Evolutionary conservation across 1,140 invertebrate species (phyloP).

Genomic region (Drosophila orena): DNA sequence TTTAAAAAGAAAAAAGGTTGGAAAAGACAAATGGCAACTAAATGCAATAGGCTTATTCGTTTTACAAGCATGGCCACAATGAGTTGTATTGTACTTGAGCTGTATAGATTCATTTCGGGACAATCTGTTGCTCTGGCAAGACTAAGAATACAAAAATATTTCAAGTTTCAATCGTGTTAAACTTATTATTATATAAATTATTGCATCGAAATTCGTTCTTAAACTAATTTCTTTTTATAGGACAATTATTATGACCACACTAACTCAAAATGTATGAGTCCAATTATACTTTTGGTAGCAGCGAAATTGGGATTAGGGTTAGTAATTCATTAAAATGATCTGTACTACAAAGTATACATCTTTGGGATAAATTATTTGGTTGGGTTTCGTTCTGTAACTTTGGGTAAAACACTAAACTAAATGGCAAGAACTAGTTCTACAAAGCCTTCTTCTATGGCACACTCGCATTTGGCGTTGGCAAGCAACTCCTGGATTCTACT

Average conservation of each 20-base stretch:
- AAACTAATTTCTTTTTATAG: conserved; percentile 7
- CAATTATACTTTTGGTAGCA: conserved; percentile 51
- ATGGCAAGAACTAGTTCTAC: conserved; percentile 75
- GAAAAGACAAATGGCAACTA: conserved; percentile 34
- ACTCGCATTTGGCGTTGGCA: conserved; percentile 33
- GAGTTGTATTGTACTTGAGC: conserved; percentile 44
- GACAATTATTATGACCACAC: conserved; percentile 5
- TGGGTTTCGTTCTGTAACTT: conserved; percentile 42
- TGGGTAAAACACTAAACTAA: conserved; percentile 43
- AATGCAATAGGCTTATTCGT: conserved; percentile 44
- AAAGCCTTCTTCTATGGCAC: conserved; percentile 66
- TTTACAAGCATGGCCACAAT: conserved; percentile 64
- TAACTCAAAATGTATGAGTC: too few relatives aligned
- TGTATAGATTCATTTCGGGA: conserved; percentile 1
- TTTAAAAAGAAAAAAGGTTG: conserved; percentile 12
- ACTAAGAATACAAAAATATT: conserved; percentile 32
- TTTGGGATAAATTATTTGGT: conserved; percentile 73
- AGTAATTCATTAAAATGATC: conserved; percentile 24
- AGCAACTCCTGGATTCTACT: conserved; percentile 49
- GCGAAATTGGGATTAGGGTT: conserved; percentile 35
- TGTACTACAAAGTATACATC: conserved; percentile 48
- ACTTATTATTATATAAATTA: conserved; percentile 28
- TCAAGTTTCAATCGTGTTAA: conserved; percentile 1
- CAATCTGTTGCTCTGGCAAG: conserved; percentile 59
- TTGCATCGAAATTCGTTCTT: conserved; percentile 23